Conservation (phyloP, 2,888 invertebrate species). For the Daptonema setosum region DNA sequence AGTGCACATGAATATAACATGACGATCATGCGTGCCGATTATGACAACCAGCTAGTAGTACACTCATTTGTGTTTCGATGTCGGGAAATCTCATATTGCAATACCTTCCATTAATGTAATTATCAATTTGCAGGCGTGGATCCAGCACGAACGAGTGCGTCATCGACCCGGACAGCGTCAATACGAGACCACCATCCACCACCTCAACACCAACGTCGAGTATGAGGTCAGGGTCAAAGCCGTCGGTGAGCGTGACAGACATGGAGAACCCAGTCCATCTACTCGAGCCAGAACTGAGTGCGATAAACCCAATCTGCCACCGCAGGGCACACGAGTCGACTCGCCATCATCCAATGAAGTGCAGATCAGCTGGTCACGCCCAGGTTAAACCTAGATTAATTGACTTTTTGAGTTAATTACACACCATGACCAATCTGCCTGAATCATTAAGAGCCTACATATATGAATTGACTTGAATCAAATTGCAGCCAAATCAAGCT, state of each 20-base stretch:
- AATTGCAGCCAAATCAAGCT: conserved; percentile 21
- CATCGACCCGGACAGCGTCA: conserved; percentile 13
- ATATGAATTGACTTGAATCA: too few species aligned
- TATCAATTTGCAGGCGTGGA: background rate
- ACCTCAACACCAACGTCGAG: conserved; percentile 23
- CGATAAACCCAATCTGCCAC: conserved; percentile 21
- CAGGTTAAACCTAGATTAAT: conserved; percentile 5
- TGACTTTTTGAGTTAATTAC: background rate
- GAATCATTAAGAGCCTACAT: too few species aligned
- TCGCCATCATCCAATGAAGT: conserved; percentile 23
- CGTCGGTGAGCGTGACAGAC: conserved; percentile 18
- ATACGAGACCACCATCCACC: conserved; percentile 18
- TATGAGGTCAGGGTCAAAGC: conserved; percentile 22
- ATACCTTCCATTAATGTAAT: too few species aligned
- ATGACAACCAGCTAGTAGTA: too few species aligned
- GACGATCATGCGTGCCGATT: too few species aligned
- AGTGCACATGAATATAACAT: too few species aligned
- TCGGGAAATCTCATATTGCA: too few species aligned
- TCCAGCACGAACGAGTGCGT: background rate
- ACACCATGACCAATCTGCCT: too few species aligned
- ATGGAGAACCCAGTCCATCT: conserved; percentile 23
- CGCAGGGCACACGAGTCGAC: conserved; percentile 20
- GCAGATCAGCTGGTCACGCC: conserved; percentile 20
- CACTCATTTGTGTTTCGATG: too few species aligned
- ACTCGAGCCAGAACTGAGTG: conserved; percentile 24